Base-by-base conservation (phyloP, 1,140 invertebrate genomes). In the Pissodes strobi region DNA sequence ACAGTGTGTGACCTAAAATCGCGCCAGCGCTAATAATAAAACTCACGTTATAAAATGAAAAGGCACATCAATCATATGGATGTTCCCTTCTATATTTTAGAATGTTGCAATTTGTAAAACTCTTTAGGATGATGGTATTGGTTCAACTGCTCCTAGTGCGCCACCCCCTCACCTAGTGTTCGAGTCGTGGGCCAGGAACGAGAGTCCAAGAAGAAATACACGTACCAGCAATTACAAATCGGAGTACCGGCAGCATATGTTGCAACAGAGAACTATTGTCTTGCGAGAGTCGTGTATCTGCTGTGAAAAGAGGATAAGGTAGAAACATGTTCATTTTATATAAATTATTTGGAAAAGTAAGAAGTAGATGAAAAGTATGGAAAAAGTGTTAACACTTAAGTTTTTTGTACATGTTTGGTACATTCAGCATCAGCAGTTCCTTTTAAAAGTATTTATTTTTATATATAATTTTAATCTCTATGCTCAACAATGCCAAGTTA, bases 231-330 rank as follows among this genome's bases (percentile, higher is more conserved):
- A 17, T 38, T 17, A 27, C 9, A 51, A 19, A 30, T 6, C 45
- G 12, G 23, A 70, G 27, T 22, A 58, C 45, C 34, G 78, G 65
- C 57, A 76, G 25, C 95, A 98, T 76, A 86, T 82, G 72, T 94
- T 95, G 70, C 83, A 85, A 34, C 84, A 83, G 15, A 95, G 94
- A 80, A 94, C 89, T 38, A 85, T 94, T 56, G 88, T 97, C 58
- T 90, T 88, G 76, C 85, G 89, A 21, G 93, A 96, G 80, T 85
- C 83, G 0, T 98, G 95, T 80, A 86, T 84, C n/a, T 86, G 89
- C 1, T 95, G 93, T 75, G 86, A 88, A 10, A 93, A 91, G 77
- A 86, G 88, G 56, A 89, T 95, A 2, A 49, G 61, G 61, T 64
- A 64, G 45, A 6, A 12, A 27, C 25, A 27, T 27, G 9, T 27